phyloP scores from a whole-genome alignment of 2,888 invertebrate genomes.

The Polietes domitor region DNA sequence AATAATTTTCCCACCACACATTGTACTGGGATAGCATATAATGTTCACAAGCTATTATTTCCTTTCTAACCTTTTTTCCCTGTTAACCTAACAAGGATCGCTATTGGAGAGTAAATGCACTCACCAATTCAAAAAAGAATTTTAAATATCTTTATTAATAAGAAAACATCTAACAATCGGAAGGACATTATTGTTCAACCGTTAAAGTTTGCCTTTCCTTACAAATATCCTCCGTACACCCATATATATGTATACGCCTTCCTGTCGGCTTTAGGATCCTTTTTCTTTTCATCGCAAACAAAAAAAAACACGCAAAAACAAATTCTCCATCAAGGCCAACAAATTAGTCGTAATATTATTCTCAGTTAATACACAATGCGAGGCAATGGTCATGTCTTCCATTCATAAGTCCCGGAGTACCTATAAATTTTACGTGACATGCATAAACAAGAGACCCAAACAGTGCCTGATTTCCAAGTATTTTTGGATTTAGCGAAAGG shows the following conservation, averaged over 20 bases:
- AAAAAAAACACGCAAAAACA: background rate
- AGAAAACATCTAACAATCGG: too few species aligned
- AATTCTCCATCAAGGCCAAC: conserved; percentile 46
- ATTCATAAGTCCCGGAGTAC: conserved; percentile 60
- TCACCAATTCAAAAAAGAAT: too few species aligned
- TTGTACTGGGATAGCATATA: too few species aligned
- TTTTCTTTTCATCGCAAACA: background rate
- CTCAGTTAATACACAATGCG: conserved; percentile 14
- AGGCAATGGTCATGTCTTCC: conserved; percentile 39
- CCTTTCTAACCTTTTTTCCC: too few species aligned
- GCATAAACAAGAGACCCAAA: conserved; percentile 53
- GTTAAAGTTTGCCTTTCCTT: background rate
- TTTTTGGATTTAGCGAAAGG: background rate
- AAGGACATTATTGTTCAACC: background rate
- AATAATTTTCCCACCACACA: too few species aligned
- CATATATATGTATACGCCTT: background rate
- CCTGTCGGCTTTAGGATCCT: background rate
- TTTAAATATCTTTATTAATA: too few species aligned
- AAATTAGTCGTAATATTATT: conserved; percentile 53
- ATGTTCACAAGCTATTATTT: too few species aligned
- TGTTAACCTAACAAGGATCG: too few species aligned
- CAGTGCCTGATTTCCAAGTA: background rate
- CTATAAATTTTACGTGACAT: conserved; percentile 66
- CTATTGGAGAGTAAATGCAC: too few species aligned
- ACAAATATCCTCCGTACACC: background rate